Conservation (phyloP, 2,113 vertebrate species). For the human (Homo sapiens) region GRCh38 chr14:43837001-43837500, state of each 20-base stretch:
- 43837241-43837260: not conserved
- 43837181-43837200: not conserved
- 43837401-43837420: not conserved
- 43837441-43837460: not conserved
- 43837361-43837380: not conserved
- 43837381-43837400: not conserved
- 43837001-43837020: not conserved
- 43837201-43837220: not conserved
- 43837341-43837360: not conserved
- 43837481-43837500: not conserved
- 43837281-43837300: not conserved
- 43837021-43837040: not conserved
- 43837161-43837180: not conserved
- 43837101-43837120: not conserved
- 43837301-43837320: not conserved
- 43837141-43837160: not conserved
- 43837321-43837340: not conserved
- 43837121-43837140: not conserved
- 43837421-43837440: not conserved
- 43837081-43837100: not conserved
- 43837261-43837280: not conserved
- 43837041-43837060: not conserved
- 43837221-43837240: not conserved
- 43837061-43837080: not conserved
- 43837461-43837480: not conserved